Evolutionary conservation across 2,797 vertebrate genomes (phyloP), one percentile per base, ranked within the genome.

Genomic region (Tadarida brasiliensis): DNA sequence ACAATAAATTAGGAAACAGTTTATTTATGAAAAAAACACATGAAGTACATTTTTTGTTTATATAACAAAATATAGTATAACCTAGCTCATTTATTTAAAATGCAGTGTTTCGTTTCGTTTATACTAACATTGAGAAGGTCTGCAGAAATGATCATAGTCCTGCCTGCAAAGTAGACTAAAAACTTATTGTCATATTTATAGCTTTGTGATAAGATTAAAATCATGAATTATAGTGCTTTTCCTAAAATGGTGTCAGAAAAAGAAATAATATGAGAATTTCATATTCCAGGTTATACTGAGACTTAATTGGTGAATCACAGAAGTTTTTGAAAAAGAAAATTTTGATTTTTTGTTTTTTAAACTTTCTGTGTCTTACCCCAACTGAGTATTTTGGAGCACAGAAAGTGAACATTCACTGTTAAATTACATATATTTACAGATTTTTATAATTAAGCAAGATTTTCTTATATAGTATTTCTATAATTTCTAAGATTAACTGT

Each of bases 111-210:
- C 7, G 63, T 65, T n/a, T 82, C 11, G 3, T 74, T 94, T 78
- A 14, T 7, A 44, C 39, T 33, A 47, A 28, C 44, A 68, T 57
- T 87, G 33, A 83, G 44, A 54, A 93, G 57, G 14, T 68, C 35
- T 71, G 81, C 22, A 83, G 77, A 89, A 95, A 74, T n/a, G 6
- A 30, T 49, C 83, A 47, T 39, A 83, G 30, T 80, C 11, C 20
- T 85, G n/a, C 44, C 56, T 90, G 2, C 26, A 70, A 74, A 28
- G 28, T 68, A 89, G 59, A 81, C 15, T 35, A 28, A 80, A 83
- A 85, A 86, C 61, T 82, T 94, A 26, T 85, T 44, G 61, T 61
- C 67, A 22, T 95, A 67, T 94, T 90, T 93, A 67, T 82, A 71
- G 47, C 15, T 91, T 83, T 81, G 54, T 28, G 20, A 44, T 80